Evolutionary conservation across 2,113 vertebrate genomes (phyloP).

Genomic region (Oplegnathus fasciatus): DNA sequence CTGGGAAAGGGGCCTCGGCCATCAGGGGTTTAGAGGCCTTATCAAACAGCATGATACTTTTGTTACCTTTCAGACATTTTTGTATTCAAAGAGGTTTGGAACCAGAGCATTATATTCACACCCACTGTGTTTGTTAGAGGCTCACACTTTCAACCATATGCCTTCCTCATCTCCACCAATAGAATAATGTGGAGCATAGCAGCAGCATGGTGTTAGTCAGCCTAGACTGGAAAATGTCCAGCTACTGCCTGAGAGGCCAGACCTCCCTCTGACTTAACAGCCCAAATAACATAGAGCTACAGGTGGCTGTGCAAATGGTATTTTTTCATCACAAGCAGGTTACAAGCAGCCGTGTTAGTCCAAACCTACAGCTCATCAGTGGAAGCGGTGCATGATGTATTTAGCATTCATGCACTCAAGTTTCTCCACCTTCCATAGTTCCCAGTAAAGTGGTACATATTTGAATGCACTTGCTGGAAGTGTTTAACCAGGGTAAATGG

Average conservation of each 20-base stretch:
- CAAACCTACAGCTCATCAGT: background rate
- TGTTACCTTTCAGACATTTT: conserved; percentile 1
- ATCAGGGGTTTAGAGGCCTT: conserved; percentile 4
- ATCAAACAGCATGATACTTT: conserved; percentile 14
- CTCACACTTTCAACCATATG: background rate
- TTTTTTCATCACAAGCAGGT: background rate
- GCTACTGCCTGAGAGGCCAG: background rate
- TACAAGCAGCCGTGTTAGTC: background rate
- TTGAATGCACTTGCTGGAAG: background rate
- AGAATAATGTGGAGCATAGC: background rate
- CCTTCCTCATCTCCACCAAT: background rate
- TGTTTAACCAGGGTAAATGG: background rate
- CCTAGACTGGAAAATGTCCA: background rate
- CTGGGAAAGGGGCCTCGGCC: conserved; percentile 12
- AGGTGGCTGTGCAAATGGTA: background rate
- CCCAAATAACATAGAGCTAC: background rate
- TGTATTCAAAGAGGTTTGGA: conserved; percentile 17
- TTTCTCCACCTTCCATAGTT: background rate
- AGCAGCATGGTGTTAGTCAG: background rate
- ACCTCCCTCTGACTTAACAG: background rate
- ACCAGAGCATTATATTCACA: background rate
- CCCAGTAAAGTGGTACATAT: background rate
- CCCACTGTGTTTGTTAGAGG: conserved; percentile 5
- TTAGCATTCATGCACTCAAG: background rate
- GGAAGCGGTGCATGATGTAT: background rate